Base-by-base conservation (phyloP, 2,888 invertebrate genomes). In the Trachelus iudaicus region DNA sequence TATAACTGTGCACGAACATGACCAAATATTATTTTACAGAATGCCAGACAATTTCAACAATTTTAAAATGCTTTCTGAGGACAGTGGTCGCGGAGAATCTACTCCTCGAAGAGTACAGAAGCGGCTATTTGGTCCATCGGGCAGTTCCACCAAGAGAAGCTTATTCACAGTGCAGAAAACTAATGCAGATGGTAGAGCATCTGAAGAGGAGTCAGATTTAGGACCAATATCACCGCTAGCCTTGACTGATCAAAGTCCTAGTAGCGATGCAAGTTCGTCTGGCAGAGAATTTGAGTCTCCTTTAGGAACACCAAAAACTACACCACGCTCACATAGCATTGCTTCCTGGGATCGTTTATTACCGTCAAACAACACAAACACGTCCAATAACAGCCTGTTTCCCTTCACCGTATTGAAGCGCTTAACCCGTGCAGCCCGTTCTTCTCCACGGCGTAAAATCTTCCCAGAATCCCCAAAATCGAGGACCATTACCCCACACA, bases 151-250 rank as follows among this genome's bases (percentile, higher is more conserved):
- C 34, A 90, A 89, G 77, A 84, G 86, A 40, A 87, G 81, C 30
- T 74, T 87, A 12, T 87, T 86, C 69, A 81, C 79, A 34, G 81
- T 83, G 1, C 69, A 77, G 34, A 80, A 77, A 13, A 56, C 11
- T 4, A 82, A n/a, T 35, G 73, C 75, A 34, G n/a, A 12, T 71
- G 81, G 82, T 30, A 69, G 40, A 76, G 73, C 74, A 35, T 89
- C 90, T 0, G 90, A 85, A 13, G 86, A 88, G 1, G 91, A 91
- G 0, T 90, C 90, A 0, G 90, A 89, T 75, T 81, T 90, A n/a
- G 88, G 89, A 3, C 89, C 88, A 1, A 89, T 91, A 88, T 90
- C 90, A 11, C 90, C 90, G 0, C 76, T 91, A 6, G 85, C 85
- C 4, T 69, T 85, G 4, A 88, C 87, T 9, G 89, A 89, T 69